These are phyloP conservation scores for Luscinia luscinia DNA, from an alignment of 2,797 vertebrate species.

Conservation along the genomic window DNA sequence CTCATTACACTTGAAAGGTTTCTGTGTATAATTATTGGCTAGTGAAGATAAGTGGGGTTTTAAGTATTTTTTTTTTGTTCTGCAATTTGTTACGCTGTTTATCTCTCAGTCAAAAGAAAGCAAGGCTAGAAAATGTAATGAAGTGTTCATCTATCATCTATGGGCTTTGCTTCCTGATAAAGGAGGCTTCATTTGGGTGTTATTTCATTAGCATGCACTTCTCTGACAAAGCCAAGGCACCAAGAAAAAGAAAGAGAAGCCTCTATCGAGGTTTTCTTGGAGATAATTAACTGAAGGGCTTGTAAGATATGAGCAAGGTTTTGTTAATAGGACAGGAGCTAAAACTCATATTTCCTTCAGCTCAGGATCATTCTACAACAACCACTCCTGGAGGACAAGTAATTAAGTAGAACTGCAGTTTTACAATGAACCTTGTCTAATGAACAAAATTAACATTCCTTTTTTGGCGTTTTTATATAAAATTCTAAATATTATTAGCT, in stretches of 20 bases:
- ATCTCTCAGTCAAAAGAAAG: constrained; percentile 9
- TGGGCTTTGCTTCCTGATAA: not conserved
- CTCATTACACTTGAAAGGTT: constrained; percentile 3
- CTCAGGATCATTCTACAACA: not conserved
- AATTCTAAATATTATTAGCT: not conserved
- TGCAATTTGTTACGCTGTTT: constrained; percentile 33
- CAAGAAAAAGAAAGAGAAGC: not conserved
- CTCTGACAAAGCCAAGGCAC: not conserved
- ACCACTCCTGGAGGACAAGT: not conserved
- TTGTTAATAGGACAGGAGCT: not conserved
- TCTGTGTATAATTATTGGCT: constrained; percentile 22
- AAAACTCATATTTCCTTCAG: not conserved
- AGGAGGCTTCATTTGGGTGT: not conserved
- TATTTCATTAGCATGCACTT: not conserved
- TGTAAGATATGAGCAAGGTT: not conserved
- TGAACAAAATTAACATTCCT: not conserved
- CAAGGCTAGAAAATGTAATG: not conserved
- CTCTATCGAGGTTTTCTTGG: not conserved
- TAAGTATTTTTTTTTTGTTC: not conserved
- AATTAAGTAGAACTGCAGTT: not conserved
- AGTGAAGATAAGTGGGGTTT: constrained; percentile 5
- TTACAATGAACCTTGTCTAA: not conserved
- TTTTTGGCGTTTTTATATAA: not conserved
- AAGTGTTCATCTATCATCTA: not conserved
- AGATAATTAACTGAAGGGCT: not conserved